These are phyloP conservation scores for Muscicapa striata DNA, from an alignment of 2,797 vertebrate species.

Conservation along the genomic window DNA sequence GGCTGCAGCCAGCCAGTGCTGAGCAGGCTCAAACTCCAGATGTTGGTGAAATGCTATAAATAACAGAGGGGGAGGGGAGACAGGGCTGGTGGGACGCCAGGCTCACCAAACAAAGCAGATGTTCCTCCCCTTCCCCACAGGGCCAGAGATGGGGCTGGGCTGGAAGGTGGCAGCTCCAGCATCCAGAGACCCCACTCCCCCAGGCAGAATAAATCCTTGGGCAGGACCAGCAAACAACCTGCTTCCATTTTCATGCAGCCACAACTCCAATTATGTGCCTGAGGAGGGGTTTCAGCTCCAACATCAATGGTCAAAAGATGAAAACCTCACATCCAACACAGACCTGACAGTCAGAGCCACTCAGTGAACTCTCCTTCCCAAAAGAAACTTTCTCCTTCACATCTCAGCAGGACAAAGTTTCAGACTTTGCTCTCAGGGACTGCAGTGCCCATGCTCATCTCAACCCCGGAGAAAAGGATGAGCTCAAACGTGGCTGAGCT, in stretches of 20 bases:
- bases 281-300: background rate
- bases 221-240: background rate
- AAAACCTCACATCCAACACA: background rate
- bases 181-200: background rate
- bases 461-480: background rate
- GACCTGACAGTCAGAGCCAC: background rate
- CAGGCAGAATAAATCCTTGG: background rate
- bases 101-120: constrained; percentile 20
- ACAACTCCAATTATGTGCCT: background rate
- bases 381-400: no score
- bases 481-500: background rate
- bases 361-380: rapidly evolving
- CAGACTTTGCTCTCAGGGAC: background rate
- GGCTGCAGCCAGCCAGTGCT: background rate
- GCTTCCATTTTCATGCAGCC: background rate
- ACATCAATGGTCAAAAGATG: background rate
- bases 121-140: background rate
- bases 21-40: constrained; percentile 35
- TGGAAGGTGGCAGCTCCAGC: background rate
- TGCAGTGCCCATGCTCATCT: rapidly evolving
- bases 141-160: background rate
- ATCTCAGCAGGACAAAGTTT: rapidly evolving
- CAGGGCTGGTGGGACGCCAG: background rate
- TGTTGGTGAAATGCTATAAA: constrained; percentile 47
- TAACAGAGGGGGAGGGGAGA: constrained; percentile 24